Base-by-base conservation (phyloP, 2,888 invertebrate species). In the Ommatoiulus sabulosus region DNA sequence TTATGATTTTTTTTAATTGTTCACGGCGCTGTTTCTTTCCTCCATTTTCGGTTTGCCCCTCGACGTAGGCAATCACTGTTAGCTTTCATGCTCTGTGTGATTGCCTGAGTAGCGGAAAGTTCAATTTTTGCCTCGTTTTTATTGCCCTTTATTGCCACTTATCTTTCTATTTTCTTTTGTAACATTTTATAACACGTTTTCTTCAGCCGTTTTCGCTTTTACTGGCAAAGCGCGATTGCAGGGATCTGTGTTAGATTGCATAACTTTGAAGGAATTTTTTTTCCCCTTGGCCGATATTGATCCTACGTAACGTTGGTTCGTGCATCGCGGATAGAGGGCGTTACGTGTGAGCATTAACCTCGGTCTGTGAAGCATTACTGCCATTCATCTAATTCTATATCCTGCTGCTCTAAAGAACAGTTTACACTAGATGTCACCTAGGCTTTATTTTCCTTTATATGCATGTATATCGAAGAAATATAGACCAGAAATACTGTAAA, bases 111-210 rank as follows among this genome's bases (percentile, higher is more conserved):
- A 5, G n/a, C 3, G 1, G 8, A 0, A 72, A n/a, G 72, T 5
- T 24, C 20, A 20, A 24, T 5, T 72, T 72, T 24, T 24, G 72
- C 72, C 24, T 0, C 20, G 24, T 72, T 72, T 63, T 72, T 72
- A 24, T 72, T 24, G 20, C 72, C 72, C 24, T 72, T 20, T 72
- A 72, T 72, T 24, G 24, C 72, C 72, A 72, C 72, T 72, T 72
- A 72, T 7, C 72, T 72, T 72, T 72, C 72, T 72, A 72, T 72
- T 72, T 72, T 72, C 72, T 72, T 72, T 72, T 72, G 72, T 72
- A 24, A 72, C 72, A 72, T 72, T 72, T 72, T 72, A 72, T 24
- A 72, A 72, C 72, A 20, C 72, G 72, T 72, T 72, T 72, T 72
- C 24, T 72, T 24, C 20, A 24, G 20, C 24, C 72, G 20, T 72